A percentile compares a stretch with the other conserved stretches of the same genome.
Conservation (phyloP, 2,797 vertebrate genomes). For the Percopsis omiscomaycus region DNA sequence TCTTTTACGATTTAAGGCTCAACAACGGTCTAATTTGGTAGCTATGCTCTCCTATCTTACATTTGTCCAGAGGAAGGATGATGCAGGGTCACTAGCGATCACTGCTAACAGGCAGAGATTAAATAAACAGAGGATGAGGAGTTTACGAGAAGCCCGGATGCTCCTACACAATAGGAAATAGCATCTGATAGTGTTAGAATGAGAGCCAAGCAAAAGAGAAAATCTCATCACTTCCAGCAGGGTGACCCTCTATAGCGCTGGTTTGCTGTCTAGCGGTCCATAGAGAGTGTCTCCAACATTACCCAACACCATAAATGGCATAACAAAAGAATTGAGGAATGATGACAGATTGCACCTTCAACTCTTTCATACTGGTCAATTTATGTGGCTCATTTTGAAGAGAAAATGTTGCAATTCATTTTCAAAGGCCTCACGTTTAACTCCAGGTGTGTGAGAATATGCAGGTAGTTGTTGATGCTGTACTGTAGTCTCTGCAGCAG, state of each 20-base stretch:
- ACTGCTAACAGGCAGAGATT: constrained; percentile 20
- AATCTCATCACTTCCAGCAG: constrained; percentile 13
- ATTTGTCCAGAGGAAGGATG: constrained; percentile 71
- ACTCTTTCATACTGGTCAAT: constrained; percentile 15
- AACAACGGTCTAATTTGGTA: constrained; percentile 47
- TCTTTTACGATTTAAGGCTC: constrained; percentile 15
- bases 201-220: constrained; percentile 26
- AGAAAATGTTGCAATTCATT: background rate
- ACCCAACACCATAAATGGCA: background rate
- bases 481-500: constrained; percentile 66
- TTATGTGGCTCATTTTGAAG: constrained; percentile 16
- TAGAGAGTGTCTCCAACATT: too few relatives aligned
- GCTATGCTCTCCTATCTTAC: constrained; percentile 62
- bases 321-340: too few relatives aligned
- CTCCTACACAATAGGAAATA: constrained; percentile 38
- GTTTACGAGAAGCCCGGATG: constrained; percentile 64
- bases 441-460: constrained; percentile 66
- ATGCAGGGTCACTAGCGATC: constrained; percentile 34
- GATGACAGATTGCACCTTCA: background rate
- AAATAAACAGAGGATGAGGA: constrained; percentile 22
- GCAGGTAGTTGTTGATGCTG: constrained; percentile 73
- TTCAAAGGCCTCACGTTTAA: constrained; percentile 54
- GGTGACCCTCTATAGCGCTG: too few relatives aligned
- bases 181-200: constrained; percentile 31
- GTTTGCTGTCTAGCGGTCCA: too few relatives aligned